Evolutionary conservation across 1,140 invertebrate genomes (phyloP).

Genomic region (Magallana ariakensis): DNA sequence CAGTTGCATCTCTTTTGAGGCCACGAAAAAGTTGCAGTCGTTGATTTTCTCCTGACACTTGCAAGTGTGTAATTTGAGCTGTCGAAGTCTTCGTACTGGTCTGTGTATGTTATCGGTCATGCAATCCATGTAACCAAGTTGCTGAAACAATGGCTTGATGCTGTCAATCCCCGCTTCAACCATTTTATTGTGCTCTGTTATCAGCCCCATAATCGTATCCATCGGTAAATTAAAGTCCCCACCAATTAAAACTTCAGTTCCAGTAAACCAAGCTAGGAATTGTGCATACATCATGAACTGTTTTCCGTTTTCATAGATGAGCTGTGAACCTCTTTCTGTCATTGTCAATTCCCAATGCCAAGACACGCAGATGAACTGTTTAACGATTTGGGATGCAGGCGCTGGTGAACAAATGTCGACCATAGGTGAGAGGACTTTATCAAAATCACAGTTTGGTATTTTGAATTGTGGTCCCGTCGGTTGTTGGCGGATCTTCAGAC

Average conservation of each 20-base stretch:
- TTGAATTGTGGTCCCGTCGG: not conserved
- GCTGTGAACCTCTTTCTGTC: not conserved
- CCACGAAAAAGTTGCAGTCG: conserved; percentile 39
- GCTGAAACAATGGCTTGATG: conserved; percentile 38
- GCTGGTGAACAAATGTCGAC: conserved; percentile 28
- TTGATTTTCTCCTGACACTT: not conserved
- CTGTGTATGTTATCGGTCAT: conserved; percentile 46
- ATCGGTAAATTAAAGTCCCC: conserved; percentile 48
- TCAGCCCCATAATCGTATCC: not conserved
- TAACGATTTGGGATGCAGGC: conserved; percentile 39
- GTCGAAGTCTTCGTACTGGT: conserved; percentile 40
- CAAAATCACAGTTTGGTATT: not conserved
- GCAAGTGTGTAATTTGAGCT: conserved; percentile 36
- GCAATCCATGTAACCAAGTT: conserved; percentile 50
- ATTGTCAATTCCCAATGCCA: conserved; percentile 47
- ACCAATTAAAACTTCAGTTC: conserved; percentile 40
- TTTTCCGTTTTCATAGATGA: conserved; percentile 5
- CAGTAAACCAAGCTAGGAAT: conserved; percentile 21
- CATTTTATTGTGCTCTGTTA: conserved; percentile 41
- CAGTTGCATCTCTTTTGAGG: conserved; percentile 56
- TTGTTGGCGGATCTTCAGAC: not conserved
- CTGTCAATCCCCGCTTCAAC: not conserved
- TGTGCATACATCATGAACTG: conserved; percentile 36
- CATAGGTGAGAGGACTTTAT: conserved; percentile 4
- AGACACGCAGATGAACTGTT: conserved; percentile 41